These are phyloP conservation scores for Protobothrops flavoviridis DNA, from an alignment of 2,113 vertebrate genomes.

Conservation along the genomic window DNA sequence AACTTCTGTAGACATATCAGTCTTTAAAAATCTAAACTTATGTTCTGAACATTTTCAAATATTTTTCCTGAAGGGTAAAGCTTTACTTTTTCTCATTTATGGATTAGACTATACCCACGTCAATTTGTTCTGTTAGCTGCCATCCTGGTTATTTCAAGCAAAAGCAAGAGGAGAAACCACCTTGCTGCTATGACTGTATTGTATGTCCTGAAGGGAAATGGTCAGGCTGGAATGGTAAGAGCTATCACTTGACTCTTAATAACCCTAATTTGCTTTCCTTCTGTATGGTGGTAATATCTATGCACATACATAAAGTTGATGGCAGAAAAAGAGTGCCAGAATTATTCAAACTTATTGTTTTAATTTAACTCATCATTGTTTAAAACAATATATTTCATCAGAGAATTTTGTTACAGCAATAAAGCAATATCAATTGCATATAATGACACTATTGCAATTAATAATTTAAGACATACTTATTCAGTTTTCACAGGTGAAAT, in stretches of 20 bases:
- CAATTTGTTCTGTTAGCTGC: background rate
- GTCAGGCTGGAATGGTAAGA: background rate
- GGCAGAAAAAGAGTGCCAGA: background rate
- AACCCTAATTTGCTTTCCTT: background rate
- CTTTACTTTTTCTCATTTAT: background rate
- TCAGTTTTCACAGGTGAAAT: background rate
- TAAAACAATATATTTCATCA: background rate
- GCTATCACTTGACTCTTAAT: background rate
- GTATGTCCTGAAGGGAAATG: background rate
- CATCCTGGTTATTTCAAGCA: background rate
- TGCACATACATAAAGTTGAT: background rate
- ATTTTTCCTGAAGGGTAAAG: background rate
- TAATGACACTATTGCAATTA: background rate
- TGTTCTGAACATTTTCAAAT: background rate
- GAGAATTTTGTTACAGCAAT: background rate
- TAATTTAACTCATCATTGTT: background rate
- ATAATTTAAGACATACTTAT: background rate
- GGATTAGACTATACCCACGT: background rate
- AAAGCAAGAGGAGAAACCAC: background rate
- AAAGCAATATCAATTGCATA: background rate
- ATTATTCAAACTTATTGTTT: background rate
- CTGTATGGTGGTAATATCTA: background rate
- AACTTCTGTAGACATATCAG: background rate
- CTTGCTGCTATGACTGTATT: background rate
- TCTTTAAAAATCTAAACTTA: background rate